Base-by-base conservation (phyloP, 2,888 invertebrate species). In the Zhuqinia jingwanae region DNA sequence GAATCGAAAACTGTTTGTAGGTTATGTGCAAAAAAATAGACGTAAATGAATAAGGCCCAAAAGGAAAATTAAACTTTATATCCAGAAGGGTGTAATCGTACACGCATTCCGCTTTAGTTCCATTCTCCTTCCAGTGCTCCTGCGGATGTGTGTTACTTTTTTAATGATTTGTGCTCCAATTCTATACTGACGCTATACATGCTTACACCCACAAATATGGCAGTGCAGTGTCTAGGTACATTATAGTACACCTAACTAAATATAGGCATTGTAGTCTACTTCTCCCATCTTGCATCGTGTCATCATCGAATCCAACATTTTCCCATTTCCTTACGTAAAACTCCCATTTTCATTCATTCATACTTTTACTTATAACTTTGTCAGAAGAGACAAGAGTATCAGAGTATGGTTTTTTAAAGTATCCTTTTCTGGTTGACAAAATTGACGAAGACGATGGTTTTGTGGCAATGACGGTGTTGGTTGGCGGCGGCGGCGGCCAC, bases 41-140 rank as follows among this genome's bases (percentile, higher is more conserved):
- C 65, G 77, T 77, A 84, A 84, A 84, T 77, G 84, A 83, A 83
- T 76, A 83, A 83, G 83, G 15, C 76, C 65, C 65, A 76, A 56
- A 56, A 84, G 77, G 70, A 84, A 78, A 70, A 84, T 78, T 84
- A 68, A 84, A 78, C 36, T 78, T 84, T 77, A 53, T 84, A 78
- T 17, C 45, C 13, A 47, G 42, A 20, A 68, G 45, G n/a, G n/a
- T n/a, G n/a, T n/a, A n/a, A n/a, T n/a, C n/a, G n/a, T n/a, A n/a
- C 20, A 45, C 15, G 60, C 63, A 45, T 65, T 76, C 56, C 42
- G 22, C 78, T 58, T 56, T 53, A 65, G 53, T 78, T 84, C 70
- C 68, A 68, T 68, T 65, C 68, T 76, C 63, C 47, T 56, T 42
- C n/a, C n/a, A n/a, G n/a, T n/a, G n/a, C n/a, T n/a, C n/a, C n/a